A percentile compares a stretch with the other conserved stretches of the same genome.
phyloP scores from a whole-genome alignment of 2,888 invertebrate species.

The Augiades crinisus region DNA sequence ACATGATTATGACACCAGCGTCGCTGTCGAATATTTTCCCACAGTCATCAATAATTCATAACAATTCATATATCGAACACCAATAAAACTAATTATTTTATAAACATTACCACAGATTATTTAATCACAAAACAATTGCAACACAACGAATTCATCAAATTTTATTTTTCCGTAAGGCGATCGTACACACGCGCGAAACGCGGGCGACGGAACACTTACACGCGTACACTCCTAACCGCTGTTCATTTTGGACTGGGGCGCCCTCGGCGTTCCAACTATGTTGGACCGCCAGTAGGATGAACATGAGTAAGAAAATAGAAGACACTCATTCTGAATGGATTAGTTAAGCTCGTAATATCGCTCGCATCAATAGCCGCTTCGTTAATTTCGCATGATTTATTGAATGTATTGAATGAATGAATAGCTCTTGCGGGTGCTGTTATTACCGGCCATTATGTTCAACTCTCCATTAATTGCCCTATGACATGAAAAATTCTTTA shows the following conservation, averaged over 20 bases:
- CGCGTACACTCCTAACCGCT: not conserved
- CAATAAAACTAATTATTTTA: too few relatives aligned
- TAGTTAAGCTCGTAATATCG: slow-evolving; percentile 2
- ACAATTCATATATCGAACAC: slow-evolving; percentile 2
- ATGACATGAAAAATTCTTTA: not conserved
- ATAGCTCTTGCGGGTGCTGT: not conserved
- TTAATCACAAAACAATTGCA: not conserved
- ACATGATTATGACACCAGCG: slow-evolving; percentile 4
- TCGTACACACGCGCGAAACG: slow-evolving; percentile 2
- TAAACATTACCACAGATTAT: not conserved
- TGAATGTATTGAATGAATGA: slow-evolving; percentile 3
- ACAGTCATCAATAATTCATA: slow-evolving; percentile 24
- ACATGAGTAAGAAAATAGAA: slow-evolving; percentile 3
- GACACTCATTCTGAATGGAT: slow-evolving; percentile 11
- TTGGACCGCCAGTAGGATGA: slow-evolving; percentile 4
- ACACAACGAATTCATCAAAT: slow-evolving; percentile 1
- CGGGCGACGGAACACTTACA: not conserved
- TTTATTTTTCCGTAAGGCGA: not conserved
- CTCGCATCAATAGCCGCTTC: slow-evolving; percentile 7
- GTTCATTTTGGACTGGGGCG: slow-evolving; percentile 5
- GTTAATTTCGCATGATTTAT: slow-evolving; percentile 5
- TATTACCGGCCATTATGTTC: not conserved
- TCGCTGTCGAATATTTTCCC: slow-evolving; percentile 11
- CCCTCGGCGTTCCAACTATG: slow-evolving; percentile 3
- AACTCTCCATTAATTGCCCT: not conserved